A percentile compares a stretch with the other conserved stretches of the same genome.
Conservation (phyloP, 2,797 vertebrate species). For the Pangasius mekongensis region DNA sequence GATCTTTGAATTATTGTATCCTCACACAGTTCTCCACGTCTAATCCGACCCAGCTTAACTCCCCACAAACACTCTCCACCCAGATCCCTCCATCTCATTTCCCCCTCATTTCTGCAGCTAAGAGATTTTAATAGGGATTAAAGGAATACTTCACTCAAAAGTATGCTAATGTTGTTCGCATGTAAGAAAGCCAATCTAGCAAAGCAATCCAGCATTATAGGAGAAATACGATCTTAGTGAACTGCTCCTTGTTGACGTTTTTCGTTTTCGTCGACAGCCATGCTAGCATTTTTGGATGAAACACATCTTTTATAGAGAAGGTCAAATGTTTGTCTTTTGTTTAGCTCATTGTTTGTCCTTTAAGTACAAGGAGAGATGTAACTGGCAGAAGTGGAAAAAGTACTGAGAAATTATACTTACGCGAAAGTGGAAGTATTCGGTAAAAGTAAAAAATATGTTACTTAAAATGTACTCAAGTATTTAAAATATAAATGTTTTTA, state of each 20-base stretch:
- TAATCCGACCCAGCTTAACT: conserved; percentile 52
- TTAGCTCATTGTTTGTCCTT: not conserved
- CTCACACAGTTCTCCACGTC: conserved; percentile 28
- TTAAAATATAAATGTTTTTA: too few species aligned
- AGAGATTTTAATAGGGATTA: conserved; percentile 20
- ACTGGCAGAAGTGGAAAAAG: not conserved
- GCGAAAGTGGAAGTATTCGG: not conserved
- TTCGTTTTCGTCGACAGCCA: not conserved
- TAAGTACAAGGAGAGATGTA: not conserved
- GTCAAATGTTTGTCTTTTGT: not conserved
- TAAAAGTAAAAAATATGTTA: too few species aligned
- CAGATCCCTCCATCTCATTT: conserved; percentile 37
- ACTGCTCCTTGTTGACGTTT: not conserved
- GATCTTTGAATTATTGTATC: conserved; percentile 54
- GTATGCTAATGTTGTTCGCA: conserved; percentile 11
- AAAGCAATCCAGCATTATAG: not conserved
- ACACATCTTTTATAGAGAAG: not conserved
- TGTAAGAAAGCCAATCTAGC: not conserved
- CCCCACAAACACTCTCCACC: conserved; percentile 29
- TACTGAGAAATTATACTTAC: not conserved
- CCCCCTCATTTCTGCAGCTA: not conserved
- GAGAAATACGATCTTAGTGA: not conserved
- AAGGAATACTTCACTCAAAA: conserved; percentile 6
- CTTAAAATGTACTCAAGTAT: too few species aligned
- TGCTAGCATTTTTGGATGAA: not conserved